A percentile compares a stretch with the other conserved stretches of the same genome.
Conservation (phyloP, 2,888 invertebrate genomes). For the Machimus atricapillus region DNA sequence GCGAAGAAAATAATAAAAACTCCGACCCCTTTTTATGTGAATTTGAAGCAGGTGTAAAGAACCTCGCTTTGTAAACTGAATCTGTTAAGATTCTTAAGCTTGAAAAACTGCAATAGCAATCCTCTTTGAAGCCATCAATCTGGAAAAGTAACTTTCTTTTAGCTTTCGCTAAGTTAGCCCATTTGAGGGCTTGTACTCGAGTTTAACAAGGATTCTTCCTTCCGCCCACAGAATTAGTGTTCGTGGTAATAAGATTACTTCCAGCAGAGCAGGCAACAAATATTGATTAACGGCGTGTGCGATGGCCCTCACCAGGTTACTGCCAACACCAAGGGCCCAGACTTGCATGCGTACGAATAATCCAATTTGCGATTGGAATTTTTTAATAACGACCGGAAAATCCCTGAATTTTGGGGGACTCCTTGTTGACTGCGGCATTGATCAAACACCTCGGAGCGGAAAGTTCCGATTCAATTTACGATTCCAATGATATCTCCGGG, state of each 20-base stretch:
- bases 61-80: neutral
- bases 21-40: neutral
- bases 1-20: neutral
- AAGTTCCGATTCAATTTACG: neutral
- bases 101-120: neutral
- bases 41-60: neutral
- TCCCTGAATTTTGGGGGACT: neutral
- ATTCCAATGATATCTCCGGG: neutral
- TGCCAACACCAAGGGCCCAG: neutral
- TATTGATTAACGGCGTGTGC: neutral
- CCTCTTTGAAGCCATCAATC: neutral
- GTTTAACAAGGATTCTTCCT: neutral
- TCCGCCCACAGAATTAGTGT: neutral
- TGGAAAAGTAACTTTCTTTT: neutral
- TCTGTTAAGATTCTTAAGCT: neutral
- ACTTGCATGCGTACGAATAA: slow-evolving; percentile 12
- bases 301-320: neutral
- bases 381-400: neutral
- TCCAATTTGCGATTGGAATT: slow-evolving; percentile 2
- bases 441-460: neutral
- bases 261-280: neutral
- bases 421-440: slow-evolving; percentile 10
- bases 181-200: neutral
- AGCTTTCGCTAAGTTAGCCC: neutral
- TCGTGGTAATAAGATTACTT: neutral